These are phyloP conservation scores for Oostethus manadensis DNA, from an alignment of 2,113 vertebrate genomes.

Conservation along the genomic window DNA sequence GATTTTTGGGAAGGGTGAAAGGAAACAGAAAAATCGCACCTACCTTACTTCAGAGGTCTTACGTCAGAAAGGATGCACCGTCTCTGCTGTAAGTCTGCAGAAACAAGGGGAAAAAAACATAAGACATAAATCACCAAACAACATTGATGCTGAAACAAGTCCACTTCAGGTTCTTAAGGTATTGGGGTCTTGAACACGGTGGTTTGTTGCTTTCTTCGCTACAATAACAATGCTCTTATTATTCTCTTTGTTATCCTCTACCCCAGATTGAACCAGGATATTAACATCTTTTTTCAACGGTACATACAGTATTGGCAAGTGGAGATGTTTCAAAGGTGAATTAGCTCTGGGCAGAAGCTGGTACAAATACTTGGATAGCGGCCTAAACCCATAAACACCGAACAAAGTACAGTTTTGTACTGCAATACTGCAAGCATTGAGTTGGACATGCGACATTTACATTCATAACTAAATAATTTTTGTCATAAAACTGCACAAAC, in stretches of 20 bases:
- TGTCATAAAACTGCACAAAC: not conserved
- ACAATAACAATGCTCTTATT: too few species aligned
- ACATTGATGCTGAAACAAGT: too few species aligned
- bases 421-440: not conserved
- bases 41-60: not conserved
- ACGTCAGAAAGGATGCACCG: not conserved
- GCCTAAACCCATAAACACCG: constrained; percentile 9
- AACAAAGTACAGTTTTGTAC: constrained; percentile 3
- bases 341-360: not conserved
- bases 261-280: too few species aligned
- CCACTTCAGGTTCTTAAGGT: constrained; percentile 10
- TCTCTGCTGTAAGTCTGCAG: too few species aligned
- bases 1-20: too few species aligned
- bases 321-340: constrained; percentile 21
- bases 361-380: constrained; percentile 12
- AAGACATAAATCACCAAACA: too few species aligned
- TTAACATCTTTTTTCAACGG: not conserved
- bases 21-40: not conserved
- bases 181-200: not conserved
- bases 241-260: too few species aligned
- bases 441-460: not conserved
- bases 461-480: not conserved
- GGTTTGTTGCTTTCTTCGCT: constrained; percentile 6
- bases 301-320: not conserved
- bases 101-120: too few species aligned